Percentiles rank a stretch among this genome's conserved stretches.
Conservation (phyloP, 2,888 invertebrate species). For the Cheilosia vulpina region DNA sequence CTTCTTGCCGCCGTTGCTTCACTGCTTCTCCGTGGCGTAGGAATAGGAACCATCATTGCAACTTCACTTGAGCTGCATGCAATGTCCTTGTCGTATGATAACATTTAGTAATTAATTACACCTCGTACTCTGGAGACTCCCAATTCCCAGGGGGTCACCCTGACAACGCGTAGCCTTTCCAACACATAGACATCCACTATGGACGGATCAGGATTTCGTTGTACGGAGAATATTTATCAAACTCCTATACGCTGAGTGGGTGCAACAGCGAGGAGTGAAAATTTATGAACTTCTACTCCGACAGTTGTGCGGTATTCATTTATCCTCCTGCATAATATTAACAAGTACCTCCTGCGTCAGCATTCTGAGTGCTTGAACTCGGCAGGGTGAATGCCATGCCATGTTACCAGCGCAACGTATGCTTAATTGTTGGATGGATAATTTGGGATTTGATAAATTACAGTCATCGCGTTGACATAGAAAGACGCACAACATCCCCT, state of each 20-base stretch:
- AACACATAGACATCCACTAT: background rate
- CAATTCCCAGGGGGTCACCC: slow-evolving; percentile 1
- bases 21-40: background rate
- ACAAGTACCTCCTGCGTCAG: slow-evolving; percentile 42
- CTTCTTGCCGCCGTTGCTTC: slow-evolving; percentile 17
- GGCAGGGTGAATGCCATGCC: slow-evolving; percentile 16
- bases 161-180: slow-evolving; percentile 12
- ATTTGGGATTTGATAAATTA: slow-evolving; percentile 58
- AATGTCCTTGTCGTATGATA: slow-evolving; percentile 72
- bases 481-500: background rate
- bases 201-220: slow-evolving; percentile 49
- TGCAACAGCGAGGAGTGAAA: slow-evolving; percentile 19
- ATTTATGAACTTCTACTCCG: slow-evolving; percentile 67
- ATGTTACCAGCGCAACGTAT: slow-evolving; percentile 13
- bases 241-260: slow-evolving; percentile 32
- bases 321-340: slow-evolving; percentile 65
- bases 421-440: slow-evolving; percentile 59
- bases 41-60: slow-evolving; percentile 45
- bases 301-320: slow-evolving; percentile 65
- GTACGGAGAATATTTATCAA: slow-evolving; percentile 66
- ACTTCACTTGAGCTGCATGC: slow-evolving; percentile 64
- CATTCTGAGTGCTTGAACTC: slow-evolving; percentile 30
- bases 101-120: slow-evolving; percentile 73
- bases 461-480: slow-evolving; percentile 33
- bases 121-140: slow-evolving; percentile 19